Evolutionary conservation across 2,888 invertebrate genomes (phyloP), one percentile per base, ranked within the genome.

Genomic region (Neuroscelio doddi): DNA sequence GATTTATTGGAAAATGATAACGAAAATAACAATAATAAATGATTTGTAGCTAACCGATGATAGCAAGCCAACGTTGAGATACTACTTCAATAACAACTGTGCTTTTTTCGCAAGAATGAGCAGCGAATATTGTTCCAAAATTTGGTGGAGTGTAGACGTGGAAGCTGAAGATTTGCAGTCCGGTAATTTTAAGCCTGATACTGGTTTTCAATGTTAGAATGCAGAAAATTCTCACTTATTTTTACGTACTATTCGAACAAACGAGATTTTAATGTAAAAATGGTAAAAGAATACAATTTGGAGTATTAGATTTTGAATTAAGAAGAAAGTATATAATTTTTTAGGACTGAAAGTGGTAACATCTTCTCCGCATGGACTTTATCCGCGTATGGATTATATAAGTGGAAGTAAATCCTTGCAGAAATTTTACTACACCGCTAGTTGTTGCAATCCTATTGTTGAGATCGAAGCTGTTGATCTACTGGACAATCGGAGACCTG

Each of bases 401-500:
- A 76, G 91, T 0, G 94, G 94, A 0, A 89, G 91, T 0, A 88
- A 87, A 24, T 89, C 90, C 24, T 87, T 89, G 26, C 87, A 93
- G 0, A 85, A 85, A 9, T 91, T 91, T 0, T 88, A 88, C 1
- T 93, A 92, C 79, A 87, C 90, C 12, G 89, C 91, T 0, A 90
- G 90, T 0, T 94, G 94, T 78, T 94, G 93, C 78, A 87, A 90
- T 3, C 89, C 91, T 0, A 87, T 89, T 45, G 87, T 93, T 0
- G 86, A 90, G 29, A 82, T 94, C 2, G 89, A 88, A 1, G 93
- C 92, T 0, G 88, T 88, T 7, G 93, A 94, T 79, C 84, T 91
- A 0, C 86, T 86, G 8, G 91, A 92, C 0, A 93, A 93, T 78
- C 87, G 88, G 3, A 87, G 88, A 61, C 88, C 88, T 52, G 86